Conservation (phyloP, 2,113 vertebrate species). For the Eptesicus fuscus region DNA sequence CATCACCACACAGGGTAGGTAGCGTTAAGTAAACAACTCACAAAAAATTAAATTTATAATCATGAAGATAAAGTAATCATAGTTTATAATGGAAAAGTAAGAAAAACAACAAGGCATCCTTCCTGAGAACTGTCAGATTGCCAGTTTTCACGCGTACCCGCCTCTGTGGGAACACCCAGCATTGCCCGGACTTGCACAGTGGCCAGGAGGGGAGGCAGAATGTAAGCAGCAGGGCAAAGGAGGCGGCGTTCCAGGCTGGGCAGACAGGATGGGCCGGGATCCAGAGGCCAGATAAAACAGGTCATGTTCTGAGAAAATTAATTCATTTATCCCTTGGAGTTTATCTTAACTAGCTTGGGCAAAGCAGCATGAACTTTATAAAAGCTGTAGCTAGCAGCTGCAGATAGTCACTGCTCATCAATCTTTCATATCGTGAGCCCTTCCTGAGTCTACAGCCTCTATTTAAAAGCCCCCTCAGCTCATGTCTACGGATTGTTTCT, state of each 20-base stretch:
- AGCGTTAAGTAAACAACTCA: neutral
- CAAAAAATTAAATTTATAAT: neutral
- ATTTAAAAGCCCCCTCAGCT: neutral
- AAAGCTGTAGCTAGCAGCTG: neutral
- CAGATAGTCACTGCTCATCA: neutral
- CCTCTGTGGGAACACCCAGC: neutral
- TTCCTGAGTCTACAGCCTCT: neutral
- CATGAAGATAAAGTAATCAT: neutral
- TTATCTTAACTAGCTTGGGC: neutral
- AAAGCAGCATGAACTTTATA: neutral
- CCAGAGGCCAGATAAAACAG: neutral
- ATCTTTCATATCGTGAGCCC: neutral
- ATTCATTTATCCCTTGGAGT: neutral
- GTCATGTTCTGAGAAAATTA: neutral
- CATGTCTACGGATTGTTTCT: neutral
- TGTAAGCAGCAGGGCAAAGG: neutral
- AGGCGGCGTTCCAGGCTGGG: neutral
- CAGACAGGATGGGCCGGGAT: neutral
- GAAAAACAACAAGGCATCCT: neutral
- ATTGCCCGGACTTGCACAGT: accelerated
- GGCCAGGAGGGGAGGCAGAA: neutral
- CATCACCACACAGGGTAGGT: neutral
- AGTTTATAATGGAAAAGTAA: neutral
- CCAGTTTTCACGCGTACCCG: accelerated
- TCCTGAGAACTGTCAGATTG: neutral